A percentile compares a stretch with the other conserved stretches of the same genome.
Conservation (phyloP, 2,797 vertebrate genomes). For the Acipenser ruthenus region DNA sequence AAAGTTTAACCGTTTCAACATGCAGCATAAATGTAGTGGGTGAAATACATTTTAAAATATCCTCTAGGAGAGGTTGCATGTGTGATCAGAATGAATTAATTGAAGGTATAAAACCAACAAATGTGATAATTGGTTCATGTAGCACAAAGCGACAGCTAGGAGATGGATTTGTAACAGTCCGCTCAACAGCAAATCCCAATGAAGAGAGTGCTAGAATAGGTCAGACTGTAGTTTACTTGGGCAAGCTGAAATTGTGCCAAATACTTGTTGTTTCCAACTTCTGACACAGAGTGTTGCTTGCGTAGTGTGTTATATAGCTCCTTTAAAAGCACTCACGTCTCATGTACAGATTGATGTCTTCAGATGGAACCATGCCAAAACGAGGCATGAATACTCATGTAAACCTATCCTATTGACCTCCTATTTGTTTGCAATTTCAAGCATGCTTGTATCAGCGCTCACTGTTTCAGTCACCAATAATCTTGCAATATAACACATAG, state of each 20-base stretch:
- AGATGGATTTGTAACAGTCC: slow-evolving; percentile 7
- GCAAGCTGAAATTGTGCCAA: slow-evolving; percentile 33
- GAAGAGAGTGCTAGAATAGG: slow-evolving; percentile 13
- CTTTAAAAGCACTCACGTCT: background rate
- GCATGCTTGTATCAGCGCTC: background rate
- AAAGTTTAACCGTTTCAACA: too few species aligned
- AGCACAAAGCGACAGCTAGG: too few species aligned
- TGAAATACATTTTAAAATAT: too few species aligned
- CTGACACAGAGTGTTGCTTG: slow-evolving; percentile 32
- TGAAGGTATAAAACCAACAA: too few species aligned
- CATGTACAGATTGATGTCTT: background rate
- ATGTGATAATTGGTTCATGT: too few species aligned
- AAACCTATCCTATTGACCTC: background rate
- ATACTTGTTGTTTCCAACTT: slow-evolving; percentile 28
- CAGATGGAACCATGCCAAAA: background rate
- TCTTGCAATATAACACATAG: too few species aligned
- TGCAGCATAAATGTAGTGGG: too few species aligned
- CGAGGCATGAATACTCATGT: background rate
- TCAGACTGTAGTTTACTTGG: slow-evolving; percentile 20
- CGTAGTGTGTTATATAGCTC: background rate
- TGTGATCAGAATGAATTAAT: too few species aligned
- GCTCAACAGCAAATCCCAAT: slow-evolving; percentile 14
- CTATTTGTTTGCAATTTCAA: background rate
- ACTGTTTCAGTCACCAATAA: background rate
- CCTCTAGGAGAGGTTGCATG: too few species aligned